Evolutionary conservation across 2,797 vertebrate species (phyloP), one percentile per base, ranked within the genome.

Genomic region (Liasis olivaceus): DNA sequence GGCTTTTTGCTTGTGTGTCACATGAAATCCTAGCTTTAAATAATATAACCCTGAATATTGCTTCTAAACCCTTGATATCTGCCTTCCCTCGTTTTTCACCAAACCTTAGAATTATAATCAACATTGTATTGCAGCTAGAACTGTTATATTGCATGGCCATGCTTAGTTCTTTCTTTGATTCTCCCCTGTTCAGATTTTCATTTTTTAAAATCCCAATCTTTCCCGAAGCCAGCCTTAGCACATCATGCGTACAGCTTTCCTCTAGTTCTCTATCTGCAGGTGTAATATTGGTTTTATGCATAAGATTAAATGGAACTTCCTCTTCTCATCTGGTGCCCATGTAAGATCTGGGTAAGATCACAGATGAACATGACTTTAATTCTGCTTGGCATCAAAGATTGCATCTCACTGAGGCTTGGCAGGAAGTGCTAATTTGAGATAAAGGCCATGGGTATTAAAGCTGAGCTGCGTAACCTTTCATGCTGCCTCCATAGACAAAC

Each of bases 91-190:
- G 26, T 66, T 91, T 72, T 3, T 2, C 5, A 58, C 92, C 90
- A 64, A 92, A 94, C 87, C 91, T 86, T 93, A 91, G 91, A 95
- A 96, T 96, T 95, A 95, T 24, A 95, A 96, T 95, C 93, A 92
- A 85, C 81, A 77, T 81, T 91, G 47, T 94, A 96, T 89, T 92
- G 95, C 94, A 87, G 59, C 90, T 84, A 81, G 90, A 63, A 91
- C 87, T 95, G 91, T 59, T 60, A 17, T 95, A 88, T 93, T 95
- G 81, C 47, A 88, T 0, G 0, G 88, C 56, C 93, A 81, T 90
- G 92, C 88, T 42, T 85, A 51, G 77, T 47, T 47, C 59, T 47
- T 12, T 62, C 14, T 81, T 60, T 26, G 5, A 26, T 90, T 59
- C 4, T 42, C 4, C 20, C 31, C 28, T 11, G 5, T 36, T 47